Evolutionary conservation across 2,888 invertebrate genomes (phyloP), one percentile per base, ranked within the genome.

Genomic region (Drosophila pseudotalamancana): DNA sequence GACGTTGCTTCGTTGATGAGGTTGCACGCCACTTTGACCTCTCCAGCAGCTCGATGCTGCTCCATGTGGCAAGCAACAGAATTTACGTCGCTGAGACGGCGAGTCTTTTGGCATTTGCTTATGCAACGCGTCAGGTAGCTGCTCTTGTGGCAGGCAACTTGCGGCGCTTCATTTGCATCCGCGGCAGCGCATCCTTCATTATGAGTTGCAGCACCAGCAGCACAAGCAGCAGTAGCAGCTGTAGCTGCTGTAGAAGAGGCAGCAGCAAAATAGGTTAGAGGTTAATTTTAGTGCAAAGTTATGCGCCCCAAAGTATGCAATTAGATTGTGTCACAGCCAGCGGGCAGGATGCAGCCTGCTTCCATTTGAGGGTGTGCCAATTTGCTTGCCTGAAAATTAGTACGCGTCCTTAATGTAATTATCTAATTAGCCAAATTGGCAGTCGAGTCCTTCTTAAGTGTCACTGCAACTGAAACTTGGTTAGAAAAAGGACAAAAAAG

Each of bases 201-300:
- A 88, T 86, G 76, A 64, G 43, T 65, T 59, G n/a, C 19, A 42
- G 61, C 25, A 6, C n/a, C 40, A 25, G 63, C 61, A 31, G 66
- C 67, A 50, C 46, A 57, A 60, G 21, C 50, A 62, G 51, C 54
- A 57, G 53, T 68, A n/a, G n/a, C n/a, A n/a, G n/a, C n/a, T n/a
- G n/a, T n/a, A n/a, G n/a, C n/a, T n/a, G n/a, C n/a, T n/a, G n/a
- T n/a, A n/a, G n/a, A n/a, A n/a, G n/a, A n/a, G n/a, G n/a, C n/a
- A n/a, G n/a, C 74, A 37, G 11, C 16, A 86, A 89, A 81, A 86
- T 79, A 79, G 87, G 87, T 88, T 88, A 88, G 75, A 74, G 88
- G 77, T 86, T 89, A 83, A 88, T 89, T 88, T 88, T 53, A 81
- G 88, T 86, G 89, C 87, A 77, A 83, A 86, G 84, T 88, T 87